Evolutionary conservation across 2,113 vertebrate genomes (phyloP), one percentile per base, ranked within the genome.

Genomic region (Lampris megalopsis): DNA sequence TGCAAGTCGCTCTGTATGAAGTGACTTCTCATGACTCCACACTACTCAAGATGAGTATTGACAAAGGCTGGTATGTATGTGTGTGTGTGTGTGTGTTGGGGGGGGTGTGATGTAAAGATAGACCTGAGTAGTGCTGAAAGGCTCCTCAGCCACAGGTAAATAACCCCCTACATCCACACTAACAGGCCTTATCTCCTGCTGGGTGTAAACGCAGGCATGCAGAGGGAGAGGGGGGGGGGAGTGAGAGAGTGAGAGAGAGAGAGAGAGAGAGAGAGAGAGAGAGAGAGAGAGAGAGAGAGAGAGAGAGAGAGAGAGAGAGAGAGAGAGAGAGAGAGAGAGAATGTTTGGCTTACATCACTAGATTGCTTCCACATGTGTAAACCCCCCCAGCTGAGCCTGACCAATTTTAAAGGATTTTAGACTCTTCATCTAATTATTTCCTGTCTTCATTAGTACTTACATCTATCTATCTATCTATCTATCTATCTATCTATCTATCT

Each of bases 131-230:
- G 80, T 86, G 71, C 79, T 71, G 65, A 79, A 68, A 77, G 64
- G 63, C 77, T 71, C 84, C 79, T 86, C 83, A 88, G 68, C 73
- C 81, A 66, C 82, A 88, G 87, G 86, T 89, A 89, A 88, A 88
- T 76, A 85, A 82, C 79, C 63, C 73, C 82, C 72, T 77, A 81
- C 75, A 52, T 77, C 77, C 86, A 83, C 71, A 68, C 38, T 54
- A 69, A 40, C 81, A 48, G 63, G 6, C 60, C 71, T 81, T 52
- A 82, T 83, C 82, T 71, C 69, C 49, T 24, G 47, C 36, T 63
- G 36, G 58, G 62, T 0, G 1, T 57, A 73, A 65, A 72, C 47
- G 6, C 8, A 35, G 9, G 40, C 9, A 9, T 3, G 13, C 24
- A 62, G 11, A 75, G 45, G 38, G 70, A 8, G 9, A 66, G 76